Evolutionary conservation across 2,797 vertebrate genomes (phyloP), one percentile per base, ranked within the genome.

Genomic region (Sebastes oblongus): DNA sequence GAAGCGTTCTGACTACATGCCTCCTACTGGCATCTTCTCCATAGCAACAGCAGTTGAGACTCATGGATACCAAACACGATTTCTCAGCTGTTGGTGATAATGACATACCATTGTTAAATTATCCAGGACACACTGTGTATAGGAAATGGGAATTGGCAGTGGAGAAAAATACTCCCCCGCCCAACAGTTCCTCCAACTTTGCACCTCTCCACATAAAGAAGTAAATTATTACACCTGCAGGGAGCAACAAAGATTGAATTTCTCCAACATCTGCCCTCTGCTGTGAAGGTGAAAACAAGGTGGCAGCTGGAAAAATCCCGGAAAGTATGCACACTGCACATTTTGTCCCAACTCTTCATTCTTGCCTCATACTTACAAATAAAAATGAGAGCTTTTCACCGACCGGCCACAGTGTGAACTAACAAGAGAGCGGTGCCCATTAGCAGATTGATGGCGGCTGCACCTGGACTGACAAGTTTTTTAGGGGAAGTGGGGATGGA

Each of bases 381-480:
- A 62, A 67, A 83, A 83, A 78, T 5, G 16, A 70, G 36, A 65
- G 16, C 64, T 77, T 69, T 77, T 61, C 14, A n/a, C 72, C 8
- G 1, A 70, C 27, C 12, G 5, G 62, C 73, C 36, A 20, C 32
- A 20, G 46, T 20, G 66, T 52, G 73, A 82, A 74, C 75, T 29
- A 78, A 78, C 29, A 29, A 66, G 61, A 83, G 84, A 72, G 27
- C 71, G 8, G 72, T 5, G 55, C 5, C 80, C 62, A 82, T 86
- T 81, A 88, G 80, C 64, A 60, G 89, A 88, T 54, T 77, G 88
- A 89, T 86, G 69, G 32, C 18, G 16, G 80, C 69, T 60, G 70
- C 68, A 87, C 81, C 88, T 86, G 70, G 6, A 46, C 80, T 72
- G 78, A 84, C 80, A 84, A 30, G 69, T 75, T 90, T 86, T 46